Conservation (phyloP, 2,797 vertebrate genomes). For the Schizopygopsis pylzovi region DNA sequence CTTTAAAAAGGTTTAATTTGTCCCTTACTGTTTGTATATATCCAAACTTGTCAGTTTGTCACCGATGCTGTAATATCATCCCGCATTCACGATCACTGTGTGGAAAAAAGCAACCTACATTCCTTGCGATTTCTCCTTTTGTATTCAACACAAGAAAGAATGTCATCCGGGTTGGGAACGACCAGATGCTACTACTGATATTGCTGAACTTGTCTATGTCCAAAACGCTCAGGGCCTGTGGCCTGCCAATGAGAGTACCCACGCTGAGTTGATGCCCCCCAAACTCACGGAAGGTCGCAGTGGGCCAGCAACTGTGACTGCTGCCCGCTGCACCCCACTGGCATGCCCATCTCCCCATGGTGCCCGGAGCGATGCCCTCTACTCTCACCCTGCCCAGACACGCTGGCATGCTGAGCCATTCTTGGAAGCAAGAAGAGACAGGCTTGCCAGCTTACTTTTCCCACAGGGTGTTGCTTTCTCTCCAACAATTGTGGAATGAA, state of each 20-base stretch:
- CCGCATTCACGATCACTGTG: background rate
- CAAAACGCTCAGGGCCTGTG: background rate
- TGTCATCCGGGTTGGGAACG: background rate
- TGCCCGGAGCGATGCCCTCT: conserved; percentile 37
- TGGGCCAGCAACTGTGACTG: conserved; percentile 33
- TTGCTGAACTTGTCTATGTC: conserved; percentile 18
- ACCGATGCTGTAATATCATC: background rate
- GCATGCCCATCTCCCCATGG: conserved; percentile 43
- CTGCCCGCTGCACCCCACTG: conserved; percentile 39
- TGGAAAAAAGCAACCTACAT: background rate
- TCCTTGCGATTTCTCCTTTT: background rate
- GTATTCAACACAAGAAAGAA: background rate
- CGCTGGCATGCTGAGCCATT: conserved; percentile 40
- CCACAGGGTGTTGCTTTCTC: conserved; percentile 33
- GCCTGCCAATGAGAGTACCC: conserved; percentile 26
- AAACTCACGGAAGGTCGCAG: conserved; percentile 43
- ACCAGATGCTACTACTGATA: conserved; percentile 18
- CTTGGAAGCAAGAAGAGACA: conserved; percentile 33
- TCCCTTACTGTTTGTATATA: background rate
- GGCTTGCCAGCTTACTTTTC: conserved; percentile 39
- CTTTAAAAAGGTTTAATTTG: background rate
- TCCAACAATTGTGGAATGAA: conserved; percentile 37
- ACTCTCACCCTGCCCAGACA: conserved; percentile 38
- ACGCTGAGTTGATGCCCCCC: conserved; percentile 14
- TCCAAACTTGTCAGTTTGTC: background rate